Conservation (phyloP, 2,113 vertebrate species). For the Phyllopteryx taeniolatus region DNA sequence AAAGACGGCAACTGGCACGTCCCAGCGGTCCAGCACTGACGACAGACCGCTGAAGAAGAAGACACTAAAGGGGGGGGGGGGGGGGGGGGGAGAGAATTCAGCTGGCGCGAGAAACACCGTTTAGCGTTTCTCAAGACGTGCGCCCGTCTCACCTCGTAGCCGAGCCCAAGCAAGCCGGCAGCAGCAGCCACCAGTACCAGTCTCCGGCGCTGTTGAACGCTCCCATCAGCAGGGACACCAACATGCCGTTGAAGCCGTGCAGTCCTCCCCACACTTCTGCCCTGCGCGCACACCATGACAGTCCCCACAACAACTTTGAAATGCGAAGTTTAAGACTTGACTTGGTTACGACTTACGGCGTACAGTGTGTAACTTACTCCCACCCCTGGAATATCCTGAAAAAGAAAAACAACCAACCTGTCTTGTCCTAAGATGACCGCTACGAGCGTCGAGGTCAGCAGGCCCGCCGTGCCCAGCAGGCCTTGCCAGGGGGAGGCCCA, state of each 20-base stretch:
- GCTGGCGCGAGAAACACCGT: no score
- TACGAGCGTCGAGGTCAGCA: conserved; percentile 67
- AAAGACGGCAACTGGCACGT: conserved; percentile 69
- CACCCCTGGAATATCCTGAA: not conserved
- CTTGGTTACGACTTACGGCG: not conserved
- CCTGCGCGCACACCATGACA: conserved; percentile 40
- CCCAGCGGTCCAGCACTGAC: conserved; percentile 61
- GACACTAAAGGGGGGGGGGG: conserved; percentile 43
- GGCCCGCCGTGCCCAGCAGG: conserved; percentile 67
- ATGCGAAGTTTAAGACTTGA: no score
- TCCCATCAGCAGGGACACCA: conserved; percentile 74
- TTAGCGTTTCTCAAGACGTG: no score
- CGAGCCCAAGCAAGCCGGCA: conserved; percentile 60
- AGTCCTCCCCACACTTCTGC: conserved; percentile 60
- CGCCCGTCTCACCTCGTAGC: conserved; percentile 60
- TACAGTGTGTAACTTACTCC: not conserved
- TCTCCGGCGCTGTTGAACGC: conserved; percentile 68
- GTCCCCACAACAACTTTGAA: not conserved
- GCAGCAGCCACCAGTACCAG: conserved; percentile 76
- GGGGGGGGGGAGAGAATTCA: not conserved
- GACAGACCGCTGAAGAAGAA: conserved; percentile 67
- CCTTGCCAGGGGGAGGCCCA: conserved; percentile 72
- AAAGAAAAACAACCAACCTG: conserved; percentile 39
- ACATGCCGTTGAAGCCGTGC: conserved; percentile 72
- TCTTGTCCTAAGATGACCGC: conserved; percentile 68